Conservation (phyloP, 2,797 vertebrate genomes). For the Arctocebus calabarensis region DNA sequence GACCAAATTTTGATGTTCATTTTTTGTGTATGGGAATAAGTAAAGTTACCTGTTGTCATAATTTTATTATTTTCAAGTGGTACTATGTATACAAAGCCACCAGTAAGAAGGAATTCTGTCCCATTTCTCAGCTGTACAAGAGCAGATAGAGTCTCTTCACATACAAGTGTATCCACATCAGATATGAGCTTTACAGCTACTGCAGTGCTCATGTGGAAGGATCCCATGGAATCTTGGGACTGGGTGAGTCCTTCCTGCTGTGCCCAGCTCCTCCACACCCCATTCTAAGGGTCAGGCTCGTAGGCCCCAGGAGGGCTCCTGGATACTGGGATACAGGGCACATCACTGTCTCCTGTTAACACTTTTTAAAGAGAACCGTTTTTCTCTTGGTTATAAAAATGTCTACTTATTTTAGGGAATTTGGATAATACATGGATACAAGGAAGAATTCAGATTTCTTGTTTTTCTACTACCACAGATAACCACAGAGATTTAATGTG, state of each 20-base stretch:
- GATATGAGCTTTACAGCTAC: not conserved
- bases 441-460: not conserved
- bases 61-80: not conserved
- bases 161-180: not conserved
- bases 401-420: not conserved
- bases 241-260: not conserved
- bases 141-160: not conserved
- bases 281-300: not conserved
- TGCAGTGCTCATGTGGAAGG: not conserved
- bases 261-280: not conserved
- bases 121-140: not conserved
- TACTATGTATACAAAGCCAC: not conserved
- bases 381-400: slow-evolving; percentile 21
- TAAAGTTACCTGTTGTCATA: not conserved
- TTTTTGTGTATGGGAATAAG: not conserved
- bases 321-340: not conserved
- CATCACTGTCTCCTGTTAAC: not conserved
- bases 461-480: not conserved
- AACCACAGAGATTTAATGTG: not conserved
- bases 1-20: not conserved
- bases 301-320: not conserved
- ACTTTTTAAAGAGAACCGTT: not conserved
- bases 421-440: not conserved
- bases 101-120: not conserved
- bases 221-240: not conserved